Conservation (phyloP, 2,797 vertebrate species). For the Sternarchorhynchus goeldii region DNA sequence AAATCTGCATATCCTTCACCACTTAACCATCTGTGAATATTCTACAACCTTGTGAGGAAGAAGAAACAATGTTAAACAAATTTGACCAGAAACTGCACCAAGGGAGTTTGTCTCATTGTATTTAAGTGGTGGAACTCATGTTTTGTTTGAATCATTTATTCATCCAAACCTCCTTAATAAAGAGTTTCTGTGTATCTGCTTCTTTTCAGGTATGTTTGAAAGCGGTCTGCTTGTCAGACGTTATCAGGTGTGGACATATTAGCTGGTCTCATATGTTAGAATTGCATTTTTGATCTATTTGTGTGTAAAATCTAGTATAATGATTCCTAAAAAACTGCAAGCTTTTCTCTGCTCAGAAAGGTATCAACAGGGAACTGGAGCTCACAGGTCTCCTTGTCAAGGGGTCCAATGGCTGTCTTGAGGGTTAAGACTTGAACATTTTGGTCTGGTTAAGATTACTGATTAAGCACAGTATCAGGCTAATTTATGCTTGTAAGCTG, state of each 20-base stretch:
- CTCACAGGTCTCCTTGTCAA: neutral
- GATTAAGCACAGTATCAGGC: neutral
- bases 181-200: neutral
- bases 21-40: slow-evolving; percentile 4
- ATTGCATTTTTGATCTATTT: slow-evolving; percentile 17
- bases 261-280: slow-evolving; percentile 12
- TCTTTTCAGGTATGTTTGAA: slow-evolving; percentile 38
- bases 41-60: neutral
- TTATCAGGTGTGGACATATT: slow-evolving; percentile 36
- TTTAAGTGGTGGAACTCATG: slow-evolving; percentile 17
- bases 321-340: neutral
- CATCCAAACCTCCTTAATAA: neutral
- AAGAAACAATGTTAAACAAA: neutral
- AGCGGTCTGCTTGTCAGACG: slow-evolving; percentile 14
- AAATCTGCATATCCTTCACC: neutral
- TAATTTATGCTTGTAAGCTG: neutral
- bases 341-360: neutral
- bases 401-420: neutral
- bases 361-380: neutral
- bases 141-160: slow-evolving; percentile 27
- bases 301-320: neutral
- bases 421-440: neutral
- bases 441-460: neutral
- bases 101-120: neutral
- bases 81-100: neutral